A percentile compares a stretch with the other conserved stretches of the same genome.
Conservation (phyloP, 1,140 invertebrate species). For the Saxidomus purpurata region DNA sequence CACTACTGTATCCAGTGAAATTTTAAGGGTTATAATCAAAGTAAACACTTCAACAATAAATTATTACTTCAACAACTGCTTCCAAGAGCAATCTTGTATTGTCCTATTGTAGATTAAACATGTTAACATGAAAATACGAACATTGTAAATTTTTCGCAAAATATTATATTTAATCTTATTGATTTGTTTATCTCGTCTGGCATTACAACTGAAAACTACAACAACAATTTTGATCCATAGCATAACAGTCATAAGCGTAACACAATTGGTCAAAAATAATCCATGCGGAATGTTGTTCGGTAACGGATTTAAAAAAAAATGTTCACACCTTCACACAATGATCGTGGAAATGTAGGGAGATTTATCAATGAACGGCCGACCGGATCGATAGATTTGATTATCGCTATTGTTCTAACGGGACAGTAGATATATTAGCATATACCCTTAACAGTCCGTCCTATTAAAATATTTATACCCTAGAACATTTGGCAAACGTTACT, state of each 20-base stretch:
- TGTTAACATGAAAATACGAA: neutral
- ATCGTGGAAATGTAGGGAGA: neutral
- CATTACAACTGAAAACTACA: neutral
- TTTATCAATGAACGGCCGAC: constrained; percentile 19
- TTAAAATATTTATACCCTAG: constrained; percentile 4
- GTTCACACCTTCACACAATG: neutral
- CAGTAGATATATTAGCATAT: constrained; percentile 1
- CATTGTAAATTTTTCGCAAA: neutral
- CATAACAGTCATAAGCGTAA: neutral
- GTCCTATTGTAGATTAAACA: neutral
- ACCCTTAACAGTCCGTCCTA: neutral
- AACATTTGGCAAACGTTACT: neutral
- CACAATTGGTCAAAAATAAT: constrained; percentile 4
- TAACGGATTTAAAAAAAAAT: neutral
- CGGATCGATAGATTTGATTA: constrained; percentile 18
- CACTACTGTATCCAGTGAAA: neutral
- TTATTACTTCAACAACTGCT: neutral
- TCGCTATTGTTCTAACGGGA: constrained; percentile 15
- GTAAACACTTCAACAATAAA: constrained; percentile 3
- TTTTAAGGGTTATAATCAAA: constrained; percentile 1
- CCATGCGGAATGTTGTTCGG: neutral
- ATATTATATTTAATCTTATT: neutral
- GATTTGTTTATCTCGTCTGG: constrained; percentile 1
- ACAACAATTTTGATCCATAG: neutral
- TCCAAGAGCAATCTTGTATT: neutral